Percentiles rank a stretch among this genome's conserved stretches.
These are phyloP conservation scores for Hirtodrosophila histrioides DNA, from an alignment of 2,888 invertebrate genomes.

Conservation along the genomic window DNA sequence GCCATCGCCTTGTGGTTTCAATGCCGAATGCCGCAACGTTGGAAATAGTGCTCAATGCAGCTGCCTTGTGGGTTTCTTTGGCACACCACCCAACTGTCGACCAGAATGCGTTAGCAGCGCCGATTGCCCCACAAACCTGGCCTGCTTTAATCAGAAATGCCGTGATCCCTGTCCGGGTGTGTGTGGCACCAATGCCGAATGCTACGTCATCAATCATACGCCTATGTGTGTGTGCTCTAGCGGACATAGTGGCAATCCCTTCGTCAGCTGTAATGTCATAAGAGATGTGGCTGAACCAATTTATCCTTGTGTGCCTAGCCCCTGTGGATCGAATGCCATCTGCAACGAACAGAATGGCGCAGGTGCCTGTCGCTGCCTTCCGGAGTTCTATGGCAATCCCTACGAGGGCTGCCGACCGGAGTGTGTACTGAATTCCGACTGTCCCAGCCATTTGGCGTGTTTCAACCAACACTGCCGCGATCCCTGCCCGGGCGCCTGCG, in stretches of 20 bases:
- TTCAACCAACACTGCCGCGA: constrained; percentile 90
- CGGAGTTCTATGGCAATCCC: constrained; percentile 90
- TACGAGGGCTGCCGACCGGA: constrained; percentile 91
- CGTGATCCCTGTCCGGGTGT: constrained; percentile 89
- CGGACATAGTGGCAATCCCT: constrained; percentile 87
- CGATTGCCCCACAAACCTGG: constrained; percentile 90
- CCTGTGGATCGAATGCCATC: constrained; percentile 91
- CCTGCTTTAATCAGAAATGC: constrained; percentile 91
- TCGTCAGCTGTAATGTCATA: constrained; percentile 77
- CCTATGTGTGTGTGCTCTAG: constrained; percentile 87
- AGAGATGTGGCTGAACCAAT: constrained; percentile 75
- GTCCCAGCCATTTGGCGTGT: constrained; percentile 89
- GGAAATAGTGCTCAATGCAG: constrained; percentile 89
- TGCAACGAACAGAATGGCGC: constrained; percentile 88
- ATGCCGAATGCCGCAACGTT: constrained; percentile 88
- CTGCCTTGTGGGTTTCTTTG: constrained; percentile 89
- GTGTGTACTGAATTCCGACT: constrained; percentile 90
- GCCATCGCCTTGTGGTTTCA: constrained; percentile 93
- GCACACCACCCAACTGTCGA: constrained; percentile 90
- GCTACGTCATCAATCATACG: constrained; percentile 87
- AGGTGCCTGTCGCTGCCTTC: constrained; percentile 89
- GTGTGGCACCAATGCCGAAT: constrained; percentile 87
- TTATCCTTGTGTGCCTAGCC: constrained; percentile 88
- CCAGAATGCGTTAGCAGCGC: constrained; percentile 92
- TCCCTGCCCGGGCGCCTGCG: constrained; percentile 92